Base-by-base conservation (phyloP, 2,888 invertebrate genomes). In the Zygogramma bicolorata region DNA sequence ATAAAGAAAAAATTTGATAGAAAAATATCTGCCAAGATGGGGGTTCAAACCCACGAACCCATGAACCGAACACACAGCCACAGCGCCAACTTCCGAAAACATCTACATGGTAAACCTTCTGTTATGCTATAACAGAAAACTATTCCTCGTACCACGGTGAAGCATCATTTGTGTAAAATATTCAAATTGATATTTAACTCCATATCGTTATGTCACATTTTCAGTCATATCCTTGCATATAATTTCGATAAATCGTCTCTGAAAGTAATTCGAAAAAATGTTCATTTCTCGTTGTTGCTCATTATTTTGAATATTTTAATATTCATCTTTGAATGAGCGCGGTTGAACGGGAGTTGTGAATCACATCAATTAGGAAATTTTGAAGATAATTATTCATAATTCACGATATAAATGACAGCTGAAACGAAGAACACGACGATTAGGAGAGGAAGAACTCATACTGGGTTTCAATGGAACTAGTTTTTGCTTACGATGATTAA, bases 221-320 rank as follows among this genome's bases (percentile, higher is more conserved):
- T 13, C 3, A 53, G 53, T 53, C 53, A 53, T 53, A 53, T 53
- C n/a, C 53, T 8, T 18, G 53, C 53, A 53, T 53, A 53, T 53
- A 25, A 53, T 53, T 53, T 27, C 27, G 15, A 53, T 53, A 53
- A 53, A 53, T 53, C 53, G 22, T 53, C 49, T 49, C 49, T 25
- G 3, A 53, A 53, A 53, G 53, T 25, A 27, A 53, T 53, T 53
- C 53, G 25, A 27, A 53, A 46, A 25, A 53, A 53, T 53, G 27
- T 53, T 53, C 53, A 53, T 53, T 53, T 53, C 13, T 53, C 13
- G 25, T 53, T 25, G 53, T 53, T 53, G 27, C 25, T 25, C n/a
- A 53, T 53, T 15, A 53, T 53, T 53, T 53, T 53, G 53, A 53
- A 53, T 53, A 53, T 53, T 53, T 53, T 53, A 53, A 53, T 53